Evolutionary conservation across 2,113 vertebrate species (phyloP), one percentile per base, ranked within the genome.

Genomic region (Glaucomys volans): DNA sequence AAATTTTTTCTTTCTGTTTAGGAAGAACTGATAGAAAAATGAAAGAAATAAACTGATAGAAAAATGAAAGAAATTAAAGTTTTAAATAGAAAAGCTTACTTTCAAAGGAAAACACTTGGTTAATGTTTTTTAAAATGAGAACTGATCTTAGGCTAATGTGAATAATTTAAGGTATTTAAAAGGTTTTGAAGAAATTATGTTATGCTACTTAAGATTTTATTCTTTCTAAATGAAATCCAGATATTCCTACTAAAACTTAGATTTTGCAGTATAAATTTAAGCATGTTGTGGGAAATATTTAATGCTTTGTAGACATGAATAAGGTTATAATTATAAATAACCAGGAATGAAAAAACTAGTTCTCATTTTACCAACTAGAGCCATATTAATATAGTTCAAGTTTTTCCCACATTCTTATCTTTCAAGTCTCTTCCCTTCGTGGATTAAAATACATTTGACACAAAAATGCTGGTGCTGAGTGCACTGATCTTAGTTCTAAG

Each of bases 71-170:
- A 72, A 80, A 66, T 59, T 59, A 84, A 90, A 86, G 20, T 80
- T 76, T 91, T 81, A 90, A 93, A 67, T 66, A 76, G 16, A 89
- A 90, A 88, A 8, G 11, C 16, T 95, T 75, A 64, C 20, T 89
- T 86, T 87, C 74, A 80, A 94, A 87, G 75, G 20, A 95, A 95
- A 87, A 47, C 0, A 76, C 57, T 79, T 81, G 81, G 32, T 64
- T 90, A 79, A 8, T 76, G 59, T 16, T 69, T 95, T 95, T 82
- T 35, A 59, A 91, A 95, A 90, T 62, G 32, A 88, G 40, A 97
- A 12, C 8, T 87, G n/a, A 81, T 40, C 26, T 76, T 87, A 95
- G 40, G 44, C 28, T 96, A 75, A 64, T 37, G 2, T 47, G 32
- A 92, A 12, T 79, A 72, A 94, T 54, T 87, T 47, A 80, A 32